Evolutionary conservation across 2,113 vertebrate species (phyloP).

Genomic region (Syrmaticus mikado): DNA sequence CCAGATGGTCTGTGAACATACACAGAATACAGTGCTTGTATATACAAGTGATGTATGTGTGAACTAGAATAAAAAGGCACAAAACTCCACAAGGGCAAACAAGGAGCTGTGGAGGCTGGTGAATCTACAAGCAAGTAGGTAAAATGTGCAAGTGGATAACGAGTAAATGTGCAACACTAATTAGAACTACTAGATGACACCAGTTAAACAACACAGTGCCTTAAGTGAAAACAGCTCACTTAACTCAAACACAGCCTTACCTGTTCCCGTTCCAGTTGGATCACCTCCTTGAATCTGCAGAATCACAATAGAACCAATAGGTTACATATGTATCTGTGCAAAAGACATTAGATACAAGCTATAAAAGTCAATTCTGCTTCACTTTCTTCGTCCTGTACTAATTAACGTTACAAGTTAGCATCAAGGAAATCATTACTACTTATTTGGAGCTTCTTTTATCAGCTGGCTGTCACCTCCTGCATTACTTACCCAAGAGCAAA

Average conservation of each 20-base stretch:
- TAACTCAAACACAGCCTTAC: slow-evolving; percentile 70
- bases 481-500: not conserved
- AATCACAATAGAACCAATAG: slow-evolving; percentile 36
- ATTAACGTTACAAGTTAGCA: not conserved
- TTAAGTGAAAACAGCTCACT: not conserved
- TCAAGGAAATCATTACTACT: not conserved
- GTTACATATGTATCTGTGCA: not conserved
- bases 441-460: slow-evolving; percentile 16
- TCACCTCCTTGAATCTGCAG: slow-evolving; percentile 96
- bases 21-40: not conserved
- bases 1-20: not conserved
- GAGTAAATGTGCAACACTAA: not conserved
- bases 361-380: not conserved
- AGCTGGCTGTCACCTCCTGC: not conserved
- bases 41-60: not conserved
- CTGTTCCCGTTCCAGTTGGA: slow-evolving; percentile 94
- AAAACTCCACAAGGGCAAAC: not conserved
- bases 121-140: not conserved
- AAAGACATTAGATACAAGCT: not conserved
- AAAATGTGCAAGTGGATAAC: not conserved
- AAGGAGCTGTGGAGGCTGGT: not conserved
- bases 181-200: not conserved
- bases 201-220: not conserved
- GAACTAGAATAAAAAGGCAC: not conserved
- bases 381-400: not conserved